phyloP scores from a whole-genome alignment of 2,113 vertebrate genomes.

The Sminthopsis crassicaudata region DNA sequence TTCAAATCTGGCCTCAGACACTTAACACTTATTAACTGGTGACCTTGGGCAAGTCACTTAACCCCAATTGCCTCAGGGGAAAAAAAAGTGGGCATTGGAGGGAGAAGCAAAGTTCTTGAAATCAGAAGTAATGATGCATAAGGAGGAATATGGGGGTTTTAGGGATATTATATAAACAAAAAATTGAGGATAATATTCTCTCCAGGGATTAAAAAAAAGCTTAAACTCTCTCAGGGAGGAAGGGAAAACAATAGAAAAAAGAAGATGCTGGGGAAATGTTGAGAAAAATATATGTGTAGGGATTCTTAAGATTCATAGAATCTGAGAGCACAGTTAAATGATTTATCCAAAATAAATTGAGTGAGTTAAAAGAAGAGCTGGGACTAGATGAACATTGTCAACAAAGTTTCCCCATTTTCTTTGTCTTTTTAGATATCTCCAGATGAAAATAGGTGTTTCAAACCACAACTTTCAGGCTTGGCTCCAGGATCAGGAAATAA shows the following conservation, averaged over 20 bases:
- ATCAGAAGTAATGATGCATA: not conserved
- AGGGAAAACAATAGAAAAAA: not conserved
- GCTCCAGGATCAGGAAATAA: slow-evolving; percentile 25
- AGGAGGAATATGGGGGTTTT: not conserved
- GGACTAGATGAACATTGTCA: no score
- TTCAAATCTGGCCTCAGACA: no score
- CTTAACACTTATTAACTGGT: no score
- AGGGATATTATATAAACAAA: not conserved
- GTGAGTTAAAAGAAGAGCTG: not conserved
- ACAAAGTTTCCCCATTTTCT: not conserved
- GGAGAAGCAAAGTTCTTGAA: not conserved
- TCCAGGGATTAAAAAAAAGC: not conserved
- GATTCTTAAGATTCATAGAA: not conserved
- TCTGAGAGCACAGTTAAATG: not conserved
- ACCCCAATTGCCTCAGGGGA: no score
- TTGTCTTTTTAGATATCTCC: slow-evolving; percentile 49
- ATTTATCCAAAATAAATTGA: not conserved
- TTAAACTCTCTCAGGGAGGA: not conserved
- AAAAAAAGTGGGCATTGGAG: not conserved
- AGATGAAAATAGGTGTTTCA: slow-evolving; percentile 46
- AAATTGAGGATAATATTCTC: not conserved
- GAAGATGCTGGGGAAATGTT: not conserved
- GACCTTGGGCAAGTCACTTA: no score
- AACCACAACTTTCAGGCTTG: not conserved
- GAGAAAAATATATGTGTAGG: not conserved